Conservation (phyloP, 2,888 invertebrate species). For the Ornithoptera priamus region DNA sequence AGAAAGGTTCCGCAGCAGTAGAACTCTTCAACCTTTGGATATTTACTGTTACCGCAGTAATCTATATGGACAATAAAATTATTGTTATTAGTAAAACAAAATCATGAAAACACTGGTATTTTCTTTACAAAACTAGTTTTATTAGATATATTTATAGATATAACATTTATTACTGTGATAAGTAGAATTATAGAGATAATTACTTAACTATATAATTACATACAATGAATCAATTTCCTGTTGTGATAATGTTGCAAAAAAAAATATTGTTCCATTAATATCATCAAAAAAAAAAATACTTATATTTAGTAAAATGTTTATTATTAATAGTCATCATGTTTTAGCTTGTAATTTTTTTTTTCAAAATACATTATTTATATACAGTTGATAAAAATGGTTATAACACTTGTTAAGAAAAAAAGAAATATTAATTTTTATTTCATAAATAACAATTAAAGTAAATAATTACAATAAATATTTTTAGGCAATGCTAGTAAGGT, state of each 20-base stretch:
- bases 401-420: too few species aligned
- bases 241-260: background rate
- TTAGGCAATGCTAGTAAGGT: too few species aligned
- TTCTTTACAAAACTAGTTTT: too few species aligned
- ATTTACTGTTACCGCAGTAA: conserved; percentile 60
- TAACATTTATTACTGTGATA: background rate
- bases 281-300: background rate
- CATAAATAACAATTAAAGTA: too few species aligned
- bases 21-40: conserved; percentile 78
- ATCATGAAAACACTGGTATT: too few species aligned
- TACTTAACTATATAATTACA: background rate
- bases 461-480: too few species aligned
- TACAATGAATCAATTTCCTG: background rate
- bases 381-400: too few species aligned
- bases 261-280: background rate
- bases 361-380: too few species aligned
- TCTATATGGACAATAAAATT: conserved; percentile 39
- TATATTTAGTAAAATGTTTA: background rate
- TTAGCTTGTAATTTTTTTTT: background rate
- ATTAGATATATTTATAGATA: background rate
- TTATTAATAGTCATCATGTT: background rate
- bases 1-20: conserved; percentile 93
- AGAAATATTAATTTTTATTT: too few species aligned
- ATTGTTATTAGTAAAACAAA: too few species aligned
- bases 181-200: background rate